Percentiles rank a stretch among this genome's conserved stretches.
phyloP scores from a whole-genome alignment of 1,140 invertebrate genomes.

The Zaprionus inermis region DNA sequence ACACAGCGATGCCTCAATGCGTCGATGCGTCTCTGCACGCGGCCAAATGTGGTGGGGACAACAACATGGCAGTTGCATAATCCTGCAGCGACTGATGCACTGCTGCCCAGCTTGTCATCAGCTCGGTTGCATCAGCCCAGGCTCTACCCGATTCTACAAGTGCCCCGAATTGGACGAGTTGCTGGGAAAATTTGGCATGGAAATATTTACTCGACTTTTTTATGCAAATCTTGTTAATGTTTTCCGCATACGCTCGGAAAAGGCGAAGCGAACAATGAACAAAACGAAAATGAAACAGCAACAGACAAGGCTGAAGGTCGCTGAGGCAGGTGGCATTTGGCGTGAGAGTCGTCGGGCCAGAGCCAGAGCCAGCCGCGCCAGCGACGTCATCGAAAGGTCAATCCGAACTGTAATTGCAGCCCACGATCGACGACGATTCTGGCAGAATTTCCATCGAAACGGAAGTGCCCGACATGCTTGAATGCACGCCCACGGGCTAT shows the following conservation, averaged over 20 bases:
- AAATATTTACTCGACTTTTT: conserved; percentile 46
- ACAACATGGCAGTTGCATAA: conserved; percentile 53
- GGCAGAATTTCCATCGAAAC: conserved; percentile 19
- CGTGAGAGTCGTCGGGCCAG: conserved; percentile 30
- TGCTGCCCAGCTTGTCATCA: neutral
- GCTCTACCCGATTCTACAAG: neutral
- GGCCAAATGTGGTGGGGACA: conserved; percentile 39
- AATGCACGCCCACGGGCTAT: conserved; percentile 46
- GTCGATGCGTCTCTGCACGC: conserved; percentile 52
- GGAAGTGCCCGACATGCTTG: conserved; percentile 51
- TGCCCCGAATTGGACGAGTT: conserved; percentile 45
- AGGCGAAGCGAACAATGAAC: conserved; percentile 58
- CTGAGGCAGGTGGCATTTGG: conserved; percentile 51
- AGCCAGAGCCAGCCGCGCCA: conserved; percentile 8
- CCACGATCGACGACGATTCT: conserved; percentile 18
- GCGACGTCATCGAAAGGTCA: conserved; percentile 62
- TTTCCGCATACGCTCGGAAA: conserved; percentile 66
- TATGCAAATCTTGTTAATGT: conserved; percentile 73
- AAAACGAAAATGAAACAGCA: conserved; percentile 1
- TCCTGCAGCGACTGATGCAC: conserved; percentile 12
- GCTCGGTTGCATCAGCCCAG: conserved; percentile 33
- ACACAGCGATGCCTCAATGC: conserved; percentile 59
- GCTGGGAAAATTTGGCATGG: conserved; percentile 51
- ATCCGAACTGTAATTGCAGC: conserved; percentile 48
- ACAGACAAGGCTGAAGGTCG: conserved; percentile 64